A percentile compares a stretch with the other conserved stretches of the same genome.
Conservation (phyloP, 2,797 vertebrate genomes). For the Pangasius djambal region DNA sequence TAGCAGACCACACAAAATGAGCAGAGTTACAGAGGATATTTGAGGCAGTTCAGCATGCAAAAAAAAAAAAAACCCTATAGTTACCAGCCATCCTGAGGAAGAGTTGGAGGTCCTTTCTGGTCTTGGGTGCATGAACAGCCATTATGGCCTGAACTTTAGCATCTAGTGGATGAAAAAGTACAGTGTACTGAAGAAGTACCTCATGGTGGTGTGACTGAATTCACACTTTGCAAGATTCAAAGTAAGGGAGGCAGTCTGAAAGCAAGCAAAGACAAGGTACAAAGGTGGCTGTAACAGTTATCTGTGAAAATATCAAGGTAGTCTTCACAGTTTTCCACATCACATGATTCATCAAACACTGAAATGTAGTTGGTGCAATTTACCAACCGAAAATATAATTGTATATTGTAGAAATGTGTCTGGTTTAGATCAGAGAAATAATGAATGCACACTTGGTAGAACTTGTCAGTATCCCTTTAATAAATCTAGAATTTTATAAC, state of each 20-base stretch:
- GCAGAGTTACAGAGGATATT: not conserved
- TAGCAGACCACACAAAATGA: not conserved
- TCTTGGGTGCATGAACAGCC: not conserved
- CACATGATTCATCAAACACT: not conserved
- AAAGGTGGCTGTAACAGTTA: not conserved
- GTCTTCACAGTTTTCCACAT: not conserved
- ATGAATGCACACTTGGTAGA: not conserved
- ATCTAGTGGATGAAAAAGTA: not conserved
- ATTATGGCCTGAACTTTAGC: not conserved
- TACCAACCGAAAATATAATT: not conserved
- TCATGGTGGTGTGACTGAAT: not conserved
- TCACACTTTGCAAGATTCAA: not conserved
- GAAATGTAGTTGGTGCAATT: not conserved
- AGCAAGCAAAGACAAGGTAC: not conserved
- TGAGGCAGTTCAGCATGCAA: not conserved
- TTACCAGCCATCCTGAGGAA: not conserved
- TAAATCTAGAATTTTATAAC: not conserved
- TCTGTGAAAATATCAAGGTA: not conserved
- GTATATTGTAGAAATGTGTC: not conserved
- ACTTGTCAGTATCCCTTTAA: not conserved
- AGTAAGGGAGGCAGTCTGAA: not conserved
- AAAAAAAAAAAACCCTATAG: not conserved
- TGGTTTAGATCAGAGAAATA: not conserved
- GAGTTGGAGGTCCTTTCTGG: not conserved
- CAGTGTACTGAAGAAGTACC: not conserved